phyloP scores from a whole-genome alignment of 2,113 vertebrate species.

The Trematomus loennbergii region DNA sequence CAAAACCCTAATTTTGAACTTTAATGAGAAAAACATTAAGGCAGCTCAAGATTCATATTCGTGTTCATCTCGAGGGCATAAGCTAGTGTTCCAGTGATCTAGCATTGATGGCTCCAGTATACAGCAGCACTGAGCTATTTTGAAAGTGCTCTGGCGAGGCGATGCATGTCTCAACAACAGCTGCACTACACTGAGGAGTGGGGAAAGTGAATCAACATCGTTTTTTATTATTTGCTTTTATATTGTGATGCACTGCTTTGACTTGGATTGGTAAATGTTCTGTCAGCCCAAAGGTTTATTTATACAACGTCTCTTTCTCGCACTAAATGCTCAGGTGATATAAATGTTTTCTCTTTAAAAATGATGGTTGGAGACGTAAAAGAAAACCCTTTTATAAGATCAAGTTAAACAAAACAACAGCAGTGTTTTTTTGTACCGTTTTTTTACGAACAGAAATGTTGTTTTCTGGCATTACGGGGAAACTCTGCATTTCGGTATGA shows the following conservation, averaged over 20 bases:
- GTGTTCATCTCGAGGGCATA: conserved; percentile 42
- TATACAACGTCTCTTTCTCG: background rate
- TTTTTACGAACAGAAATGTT: too few species aligned
- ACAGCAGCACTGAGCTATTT: conserved; percentile 14
- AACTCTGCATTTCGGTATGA: too few species aligned
- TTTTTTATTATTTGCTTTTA: conserved; percentile 11
- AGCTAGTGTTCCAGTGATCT: conserved; percentile 33
- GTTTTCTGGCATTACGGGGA: too few species aligned
- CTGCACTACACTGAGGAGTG: conserved; percentile 19
- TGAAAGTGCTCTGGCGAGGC: conserved; percentile 31
- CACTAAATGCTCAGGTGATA: background rate
- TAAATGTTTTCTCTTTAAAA: background rate
- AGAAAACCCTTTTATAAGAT: too few species aligned
- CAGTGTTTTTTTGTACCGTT: too few species aligned
- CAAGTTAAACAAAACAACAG: too few species aligned
- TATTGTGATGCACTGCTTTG: background rate
- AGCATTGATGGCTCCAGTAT: conserved; percentile 7
- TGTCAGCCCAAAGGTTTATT: background rate
- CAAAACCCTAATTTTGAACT: conserved; percentile 24
- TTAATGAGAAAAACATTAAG: conserved; percentile 55
- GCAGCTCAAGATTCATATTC: conserved; percentile 35
- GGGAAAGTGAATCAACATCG: conserved; percentile 5
- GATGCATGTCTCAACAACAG: background rate
- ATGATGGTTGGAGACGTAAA: background rate
- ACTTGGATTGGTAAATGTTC: background rate